Conservation (phyloP, 2,888 invertebrate genomes). For the Hypomecis atomaria region DNA sequence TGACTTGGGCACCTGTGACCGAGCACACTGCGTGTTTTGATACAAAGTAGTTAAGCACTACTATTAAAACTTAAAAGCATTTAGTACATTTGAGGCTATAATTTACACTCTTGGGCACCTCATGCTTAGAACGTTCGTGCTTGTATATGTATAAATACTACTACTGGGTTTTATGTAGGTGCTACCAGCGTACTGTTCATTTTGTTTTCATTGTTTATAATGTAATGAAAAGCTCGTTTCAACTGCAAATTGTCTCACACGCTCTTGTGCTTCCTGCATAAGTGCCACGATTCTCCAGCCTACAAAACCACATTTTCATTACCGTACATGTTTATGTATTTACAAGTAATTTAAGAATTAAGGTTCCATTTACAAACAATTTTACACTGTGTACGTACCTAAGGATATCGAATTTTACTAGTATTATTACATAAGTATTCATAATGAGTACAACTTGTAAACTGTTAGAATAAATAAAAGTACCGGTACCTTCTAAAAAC, state of each 20-base stretch:
- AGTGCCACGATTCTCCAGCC: not conserved
- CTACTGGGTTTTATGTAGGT: not conserved
- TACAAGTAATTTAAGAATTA: not conserved
- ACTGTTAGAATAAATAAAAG: not conserved
- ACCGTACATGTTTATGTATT: not conserved
- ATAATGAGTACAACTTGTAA: not conserved
- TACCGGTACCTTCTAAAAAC: too few relatives aligned
- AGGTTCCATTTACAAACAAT: not conserved
- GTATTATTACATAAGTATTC: not conserved
- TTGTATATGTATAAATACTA: constrained; percentile 1
- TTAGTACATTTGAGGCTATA: not conserved
- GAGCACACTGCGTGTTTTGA: too few relatives aligned
- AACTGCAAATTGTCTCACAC: constrained; percentile 26
- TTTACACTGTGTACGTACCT: too few relatives aligned
- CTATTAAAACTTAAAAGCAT: not conserved
- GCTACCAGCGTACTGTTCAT: constrained; percentile 26
- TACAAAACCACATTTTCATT: constrained; percentile 15
- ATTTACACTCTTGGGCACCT: not conserved
- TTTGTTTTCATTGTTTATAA: constrained; percentile 28
- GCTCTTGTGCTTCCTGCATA: constrained; percentile 1
- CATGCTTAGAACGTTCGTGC: not conserved
- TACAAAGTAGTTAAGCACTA: not conserved
- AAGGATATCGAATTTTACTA: too few relatives aligned
- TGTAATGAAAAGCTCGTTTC: constrained; percentile 27
- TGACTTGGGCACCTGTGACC: too few relatives aligned